Conservation (phyloP, 1,140 invertebrate species). For the Microplitis demolitor region DNA sequence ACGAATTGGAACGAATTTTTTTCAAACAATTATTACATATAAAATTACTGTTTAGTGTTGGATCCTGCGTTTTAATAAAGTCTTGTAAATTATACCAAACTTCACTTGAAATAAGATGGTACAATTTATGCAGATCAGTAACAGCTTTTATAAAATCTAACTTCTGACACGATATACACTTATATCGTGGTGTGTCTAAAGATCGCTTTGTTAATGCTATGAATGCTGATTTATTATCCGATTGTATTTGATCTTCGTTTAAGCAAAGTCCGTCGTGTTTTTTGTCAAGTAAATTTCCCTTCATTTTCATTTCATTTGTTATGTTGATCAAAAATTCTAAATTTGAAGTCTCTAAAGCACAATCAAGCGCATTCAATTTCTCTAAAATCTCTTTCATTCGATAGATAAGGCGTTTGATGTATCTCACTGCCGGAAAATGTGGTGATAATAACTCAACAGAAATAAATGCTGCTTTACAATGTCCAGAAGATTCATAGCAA, state of each 20-base stretch:
- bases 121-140: slow-evolving; percentile 15
- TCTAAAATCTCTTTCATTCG: background rate
- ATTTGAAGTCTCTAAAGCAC: background rate
- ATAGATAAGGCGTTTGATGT: slow-evolving; percentile 1
- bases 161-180: slow-evolving; percentile 9
- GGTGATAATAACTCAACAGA: slow-evolving; percentile 2
- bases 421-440: slow-evolving; percentile 9
- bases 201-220: background rate
- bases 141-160: background rate
- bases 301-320: background rate
- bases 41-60: slow-evolving; percentile 18
- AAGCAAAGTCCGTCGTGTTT: background rate
- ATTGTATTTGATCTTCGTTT: background rate
- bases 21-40: slow-evolving; percentile 29
- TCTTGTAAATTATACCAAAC: slow-evolving; percentile 3
- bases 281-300: background rate
- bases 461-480: background rate
- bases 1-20: slow-evolving; percentile 20
- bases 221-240: background rate
- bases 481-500: background rate
- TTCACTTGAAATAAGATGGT: background rate
- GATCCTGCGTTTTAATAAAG: slow-evolving; percentile 8
- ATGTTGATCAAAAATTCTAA: background rate
- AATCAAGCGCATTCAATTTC: background rate
- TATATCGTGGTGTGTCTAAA: background rate